Evolutionary conservation across 2,888 invertebrate genomes (phyloP).

Genomic region (Lordiphosa andalusiaca): DNA sequence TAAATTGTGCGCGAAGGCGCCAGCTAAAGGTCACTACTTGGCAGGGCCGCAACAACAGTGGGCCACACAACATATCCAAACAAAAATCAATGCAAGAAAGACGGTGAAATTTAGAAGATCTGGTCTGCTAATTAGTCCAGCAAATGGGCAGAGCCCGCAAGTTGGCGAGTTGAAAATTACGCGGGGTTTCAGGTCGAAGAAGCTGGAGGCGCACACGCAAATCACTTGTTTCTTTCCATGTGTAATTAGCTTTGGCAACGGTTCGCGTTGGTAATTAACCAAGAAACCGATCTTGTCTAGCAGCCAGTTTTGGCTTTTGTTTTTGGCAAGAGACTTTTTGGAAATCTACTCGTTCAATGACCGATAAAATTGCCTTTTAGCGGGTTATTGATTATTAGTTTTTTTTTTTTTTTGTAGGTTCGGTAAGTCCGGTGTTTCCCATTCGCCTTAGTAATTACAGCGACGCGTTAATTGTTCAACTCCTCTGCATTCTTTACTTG

Average conservation of each 20-base stretch:
- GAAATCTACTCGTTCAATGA: slow-evolving; percentile 61
- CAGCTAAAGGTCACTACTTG: slow-evolving; percentile 53
- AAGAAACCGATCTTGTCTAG: slow-evolving; percentile 66
- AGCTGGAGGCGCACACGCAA: slow-evolving; percentile 56
- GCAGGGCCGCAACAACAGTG: background rate
- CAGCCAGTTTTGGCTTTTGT: slow-evolving; percentile 36
- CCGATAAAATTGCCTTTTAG: slow-evolving; percentile 74
- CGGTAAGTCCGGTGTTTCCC: slow-evolving; percentile 32
- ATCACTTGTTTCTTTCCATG: slow-evolving; percentile 69
- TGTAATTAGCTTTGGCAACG: slow-evolving; percentile 56
- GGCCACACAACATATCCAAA: slow-evolving; percentile 15
- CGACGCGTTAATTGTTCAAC: slow-evolving; percentile 71
- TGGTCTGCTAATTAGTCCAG: slow-evolving; percentile 60
- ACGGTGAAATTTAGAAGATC: slow-evolving; percentile 5
- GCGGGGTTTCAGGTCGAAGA: slow-evolving; percentile 14
- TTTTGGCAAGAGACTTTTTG: background rate
- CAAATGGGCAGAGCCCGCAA: slow-evolving; percentile 31
- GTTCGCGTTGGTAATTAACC: slow-evolving; percentile 68
- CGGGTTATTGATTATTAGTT: slow-evolving; percentile 73
- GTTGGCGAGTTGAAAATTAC: slow-evolving; percentile 72
- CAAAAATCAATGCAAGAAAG: slow-evolving; percentile 48
- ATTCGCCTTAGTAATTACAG: slow-evolving; percentile 67
- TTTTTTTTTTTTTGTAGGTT: slow-evolving; percentile 11
- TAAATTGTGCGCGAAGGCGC: slow-evolving; percentile 64
- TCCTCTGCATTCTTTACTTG: slow-evolving; percentile 45